phyloP scores from a whole-genome alignment of 2,888 invertebrate genomes.

The Germaria angustata region DNA sequence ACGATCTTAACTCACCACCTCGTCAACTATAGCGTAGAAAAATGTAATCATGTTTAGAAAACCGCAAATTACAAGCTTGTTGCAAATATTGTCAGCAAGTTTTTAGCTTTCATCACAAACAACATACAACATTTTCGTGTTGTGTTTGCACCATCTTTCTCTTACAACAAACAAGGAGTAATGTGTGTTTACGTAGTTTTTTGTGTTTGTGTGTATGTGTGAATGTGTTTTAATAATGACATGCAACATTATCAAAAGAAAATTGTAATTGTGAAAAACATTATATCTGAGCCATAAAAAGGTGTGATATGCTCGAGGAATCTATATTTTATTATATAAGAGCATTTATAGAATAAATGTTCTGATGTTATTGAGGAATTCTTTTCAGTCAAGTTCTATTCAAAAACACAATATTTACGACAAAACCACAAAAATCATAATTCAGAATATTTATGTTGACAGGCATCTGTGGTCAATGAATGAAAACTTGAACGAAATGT shows the following conservation, averaged over 20 bases:
- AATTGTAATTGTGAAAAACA: conserved; percentile 22
- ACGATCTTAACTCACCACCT: neutral
- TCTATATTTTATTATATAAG: neutral
- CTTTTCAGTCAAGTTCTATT: neutral
- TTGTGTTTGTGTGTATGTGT: neutral
- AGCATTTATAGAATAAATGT: neutral
- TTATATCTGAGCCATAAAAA: conserved; percentile 60
- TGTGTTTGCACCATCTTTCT: neutral
- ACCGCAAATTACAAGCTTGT: conserved; percentile 66
- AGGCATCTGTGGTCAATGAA: conserved; percentile 42
- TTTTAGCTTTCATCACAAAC: conserved; percentile 23
- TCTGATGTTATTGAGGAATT: neutral
- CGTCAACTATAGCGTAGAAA: neutral
- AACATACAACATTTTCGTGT: neutral
- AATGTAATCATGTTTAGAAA: conserved; percentile 58
- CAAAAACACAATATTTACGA: conserved; percentile 53
- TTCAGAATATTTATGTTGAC: conserved; percentile 65
- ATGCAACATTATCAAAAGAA: too few species aligned
- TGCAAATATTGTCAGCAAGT: conserved; percentile 61
- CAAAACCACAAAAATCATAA: conserved; percentile 64
- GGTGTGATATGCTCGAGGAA: conserved; percentile 51
- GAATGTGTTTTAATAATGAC: too few species aligned
- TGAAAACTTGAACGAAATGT: neutral
- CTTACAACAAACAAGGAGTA: neutral
- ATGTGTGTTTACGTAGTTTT: too few species aligned